Conservation (phyloP, 2,113 vertebrate genomes). For the Neomonachus schauinslandi region DNA sequence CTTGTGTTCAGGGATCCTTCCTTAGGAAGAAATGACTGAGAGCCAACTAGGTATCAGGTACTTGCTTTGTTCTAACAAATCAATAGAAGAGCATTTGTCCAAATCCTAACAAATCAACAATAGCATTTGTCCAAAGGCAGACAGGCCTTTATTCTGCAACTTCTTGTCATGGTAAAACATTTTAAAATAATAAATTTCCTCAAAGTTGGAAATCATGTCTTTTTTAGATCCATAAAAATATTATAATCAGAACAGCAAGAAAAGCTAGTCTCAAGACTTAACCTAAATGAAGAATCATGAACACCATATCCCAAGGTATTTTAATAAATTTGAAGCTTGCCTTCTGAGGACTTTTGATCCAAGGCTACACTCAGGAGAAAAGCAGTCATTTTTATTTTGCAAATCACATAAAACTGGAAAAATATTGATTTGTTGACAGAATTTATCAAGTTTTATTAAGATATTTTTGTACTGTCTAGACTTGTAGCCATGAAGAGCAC, state of each 20-base stretch:
- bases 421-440: background rate
- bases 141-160: background rate
- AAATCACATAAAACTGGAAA: background rate
- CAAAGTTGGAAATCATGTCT: background rate
- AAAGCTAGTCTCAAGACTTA: background rate
- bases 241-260: background rate
- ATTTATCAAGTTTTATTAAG: slow-evolving; percentile 19
- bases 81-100: background rate
- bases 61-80: background rate
- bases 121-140: background rate
- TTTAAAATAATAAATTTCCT: background rate
- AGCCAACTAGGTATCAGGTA: background rate
- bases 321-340: background rate
- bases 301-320: background rate
- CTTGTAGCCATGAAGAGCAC: background rate
- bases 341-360: background rate
- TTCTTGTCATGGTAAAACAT: background rate
- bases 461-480: background rate
- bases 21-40: background rate
- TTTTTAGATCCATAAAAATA: background rate
- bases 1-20: background rate
- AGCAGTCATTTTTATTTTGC: background rate
- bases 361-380: background rate
- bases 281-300: background rate
- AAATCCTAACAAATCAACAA: background rate